Base-by-base conservation (phyloP, 2,888 invertebrate species). In the Eledona agricola region DNA sequence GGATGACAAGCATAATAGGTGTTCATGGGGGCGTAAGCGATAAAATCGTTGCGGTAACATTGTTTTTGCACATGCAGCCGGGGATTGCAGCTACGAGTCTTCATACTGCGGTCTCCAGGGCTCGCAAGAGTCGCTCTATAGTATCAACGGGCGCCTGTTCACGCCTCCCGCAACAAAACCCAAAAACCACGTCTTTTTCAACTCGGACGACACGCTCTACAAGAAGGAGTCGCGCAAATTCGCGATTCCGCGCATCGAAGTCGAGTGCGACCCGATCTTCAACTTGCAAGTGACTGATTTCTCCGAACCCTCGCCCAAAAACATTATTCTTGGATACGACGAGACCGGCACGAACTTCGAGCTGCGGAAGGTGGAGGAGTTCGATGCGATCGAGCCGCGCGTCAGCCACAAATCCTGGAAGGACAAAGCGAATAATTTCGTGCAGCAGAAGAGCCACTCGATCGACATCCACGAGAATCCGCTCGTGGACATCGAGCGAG, bases 271-370 rank as follows among this genome's bases (percentile, higher is more conserved):
- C 51, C 75, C 75, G 2, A 66, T 70, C 47, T 76, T 76, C 55
- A 75, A 67, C 51, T 60, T 76, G 25, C 73, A 76, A 68, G 72
- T 76, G 4, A 76, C 75, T 2, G 75, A 77, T 64, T 77, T 75
- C 59, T 76, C 76, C 3, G 77, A 77, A 50, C 73, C 73, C 2
- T 61, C 61, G 25, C 76, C 76, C 4, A 75, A 70, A 63, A 74
- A 75, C 51, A 66, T 81, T 11, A 79, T 79, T 22, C 75, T 81
- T 31, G 78, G 76, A 28, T 71, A 72, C 45, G 71, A 70, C 20
- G 71, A 72, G 57, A 59, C 66, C 0, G 71, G 70, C 9, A 66
- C 59, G 4, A 64, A 57, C 15, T 74, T 77, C 43, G 75, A 75
- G 31, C 43, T 56, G 22, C 58, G 61, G 16, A 63, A 64, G 50